Base-by-base conservation (phyloP, 92 coral and sea anemone genomes). In the Muricea muricata region DNA sequence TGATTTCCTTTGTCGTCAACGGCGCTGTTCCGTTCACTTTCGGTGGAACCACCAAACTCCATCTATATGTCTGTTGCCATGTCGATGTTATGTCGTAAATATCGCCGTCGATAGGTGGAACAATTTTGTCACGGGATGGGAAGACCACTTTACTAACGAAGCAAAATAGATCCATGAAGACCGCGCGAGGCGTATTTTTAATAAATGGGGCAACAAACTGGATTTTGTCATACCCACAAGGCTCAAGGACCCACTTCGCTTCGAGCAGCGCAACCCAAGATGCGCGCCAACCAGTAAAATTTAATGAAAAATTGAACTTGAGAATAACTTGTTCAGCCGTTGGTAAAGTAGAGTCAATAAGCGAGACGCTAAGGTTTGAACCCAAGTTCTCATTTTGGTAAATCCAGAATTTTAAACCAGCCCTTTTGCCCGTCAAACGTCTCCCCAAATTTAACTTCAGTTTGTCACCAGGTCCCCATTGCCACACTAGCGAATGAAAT, bases 351-450 rank as follows among this genome's bases (percentile, higher is more conserved):
- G 83, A 55, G 14, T 78, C 83, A 8, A 24, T 26, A 0, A 78
- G 72, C 24, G 83, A 55, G 30, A 78, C 46, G 33, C 48, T 78
- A n/a, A 78, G 55, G 55, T 78, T 39, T 0, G 80, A 26, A n/a
- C 7, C 18, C 11, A 63, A 41, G 6, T 34, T 32, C 15, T 65
- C 54, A 15, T 73, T 68, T 33, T 84, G 52, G 84, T 92, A 89
- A 76, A 92, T 85, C 91, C 95, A 92, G 57, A 92, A 37, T 42
- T 73, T 79, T 5, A 92, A 45, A 13, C 93, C 95, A 18, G 50
- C 33, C 18, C 9, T 3, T 1, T 2, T 35, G 5, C 70, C 70
- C 1, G 14, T 9, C 7, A 78, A 17, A 33, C 71, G 71, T 58
- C 46, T 8, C 24, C 71, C 26, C 52, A 56, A 57, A 0, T 34